Evolutionary conservation across 2,888 invertebrate genomes (phyloP), one percentile per base, ranked within the genome.

Genomic region (Sepioteuthis lessoniana): DNA sequence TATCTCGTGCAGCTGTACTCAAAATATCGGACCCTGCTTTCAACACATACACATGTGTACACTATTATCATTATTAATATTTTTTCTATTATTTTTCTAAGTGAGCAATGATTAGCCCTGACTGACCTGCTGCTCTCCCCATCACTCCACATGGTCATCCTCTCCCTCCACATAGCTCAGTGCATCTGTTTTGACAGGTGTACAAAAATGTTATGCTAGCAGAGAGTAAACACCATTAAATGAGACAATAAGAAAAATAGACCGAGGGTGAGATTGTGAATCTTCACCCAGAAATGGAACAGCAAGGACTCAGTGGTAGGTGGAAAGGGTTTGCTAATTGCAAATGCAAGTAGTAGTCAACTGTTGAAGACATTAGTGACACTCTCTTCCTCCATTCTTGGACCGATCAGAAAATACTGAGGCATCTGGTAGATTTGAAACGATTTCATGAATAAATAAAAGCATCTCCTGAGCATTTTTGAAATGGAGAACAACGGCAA

Each of bases 111-210:
- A 35, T 76, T 76, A 76, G 76, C n/a, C 76, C 76, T 19, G n/a
- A 76, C 16, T 76, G 35, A 76, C 76, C 76, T 16, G 76, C 35
- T n/a, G 76, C 19, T n/a, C n/a, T 3, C 31, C n/a, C 76, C 35
- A 10, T n/a, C n/a, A n/a, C n/a, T n/a, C n/a, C n/a, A n/a, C n/a
- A 1, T 10, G 25, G 10, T 13, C 76, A n/a, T 16, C 25, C 76
- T 7, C 76, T 16, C 16, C n/a, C n/a, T 3, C n/a, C n/a, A 76
- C n/a, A 76, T 3, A 0, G n/a, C n/a, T 42, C 42, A 3, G 7
- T 76, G 76, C n/a, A 76, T 16, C n/a, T 76, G 76, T 76, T 76
- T 76, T 76, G 76, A 76, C 76, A 76, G 76, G 76, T 76, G 76
- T n/a, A 16, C 76, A n/a, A 76, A 35, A 76, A 76, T 76, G 76